Conservation (phyloP, 2,113 vertebrate species). For the Gopherus evgoodei region DNA sequence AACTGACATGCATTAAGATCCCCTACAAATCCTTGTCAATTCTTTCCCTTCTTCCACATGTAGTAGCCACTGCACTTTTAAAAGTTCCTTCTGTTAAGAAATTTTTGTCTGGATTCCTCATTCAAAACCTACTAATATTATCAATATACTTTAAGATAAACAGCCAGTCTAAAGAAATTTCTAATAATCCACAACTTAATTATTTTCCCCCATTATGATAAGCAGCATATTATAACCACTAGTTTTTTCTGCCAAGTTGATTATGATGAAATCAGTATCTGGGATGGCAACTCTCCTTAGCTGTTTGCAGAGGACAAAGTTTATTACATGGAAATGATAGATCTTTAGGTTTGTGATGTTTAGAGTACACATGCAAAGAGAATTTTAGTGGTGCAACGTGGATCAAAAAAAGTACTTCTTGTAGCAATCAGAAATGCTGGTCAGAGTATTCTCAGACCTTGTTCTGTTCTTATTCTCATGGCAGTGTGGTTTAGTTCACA, state of each 20-base stretch:
- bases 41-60: too few relatives aligned
- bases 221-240: background rate
- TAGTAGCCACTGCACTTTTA: background rate
- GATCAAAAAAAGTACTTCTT: background rate
- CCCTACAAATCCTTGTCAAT: too few relatives aligned
- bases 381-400: background rate
- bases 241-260: too few relatives aligned
- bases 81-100: background rate
- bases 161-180: background rate
- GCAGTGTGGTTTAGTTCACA: slow-evolving; percentile 9
- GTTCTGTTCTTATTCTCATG: background rate
- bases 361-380: background rate
- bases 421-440: background rate
- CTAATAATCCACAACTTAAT: background rate
- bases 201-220: background rate
- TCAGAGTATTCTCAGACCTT: background rate
- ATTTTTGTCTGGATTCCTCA: background rate
- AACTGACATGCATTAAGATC: too few relatives aligned
- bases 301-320: background rate
- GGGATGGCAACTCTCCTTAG: background rate
- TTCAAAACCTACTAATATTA: background rate
- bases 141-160: background rate
- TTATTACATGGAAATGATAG: background rate
- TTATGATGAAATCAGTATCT: background rate
- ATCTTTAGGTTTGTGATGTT: background rate